Evolutionary conservation across 2,888 invertebrate species (phyloP).

Genomic region (Cecidostiba fungosa): DNA sequence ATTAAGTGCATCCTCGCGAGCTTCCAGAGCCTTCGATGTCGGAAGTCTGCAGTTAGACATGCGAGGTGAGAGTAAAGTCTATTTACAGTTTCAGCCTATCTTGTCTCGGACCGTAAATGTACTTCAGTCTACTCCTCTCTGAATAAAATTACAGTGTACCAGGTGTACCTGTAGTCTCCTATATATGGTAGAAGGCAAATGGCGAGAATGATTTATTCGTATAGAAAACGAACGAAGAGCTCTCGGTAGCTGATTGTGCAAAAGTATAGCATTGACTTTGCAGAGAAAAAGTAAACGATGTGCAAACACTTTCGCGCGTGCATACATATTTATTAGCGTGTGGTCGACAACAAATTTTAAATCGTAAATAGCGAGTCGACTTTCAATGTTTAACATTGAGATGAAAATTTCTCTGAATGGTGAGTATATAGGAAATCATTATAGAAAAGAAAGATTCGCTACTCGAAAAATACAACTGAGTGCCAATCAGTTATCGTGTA

Average conservation of each 20-base stretch:
- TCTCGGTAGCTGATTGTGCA: background rate
- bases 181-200: too few relatives aligned
- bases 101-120: background rate
- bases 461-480: background rate
- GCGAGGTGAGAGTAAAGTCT: conserved; percentile 21
- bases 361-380: background rate
- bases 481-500: background rate
- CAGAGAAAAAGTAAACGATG: background rate
- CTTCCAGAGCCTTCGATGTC: conserved; percentile 13
- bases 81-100: background rate
- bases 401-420: background rate
- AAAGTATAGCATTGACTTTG: background rate
- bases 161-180: too few relatives aligned
- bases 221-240: background rate
- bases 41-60: background rate
- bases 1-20: conserved; percentile 6
- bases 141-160: background rate
- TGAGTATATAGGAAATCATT: background rate
- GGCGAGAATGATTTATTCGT: background rate
- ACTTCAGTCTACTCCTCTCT: background rate
- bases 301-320: conserved; percentile 36
- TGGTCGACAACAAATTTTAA: background rate
- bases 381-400: background rate
- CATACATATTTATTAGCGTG: conserved; percentile 30
- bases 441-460: background rate